Percentiles rank a stretch among this genome's conserved stretches.
These are phyloP conservation scores for Cyrtodaria siliqua DNA, from an alignment of 2,888 invertebrate genomes.

Conservation along the genomic window DNA sequence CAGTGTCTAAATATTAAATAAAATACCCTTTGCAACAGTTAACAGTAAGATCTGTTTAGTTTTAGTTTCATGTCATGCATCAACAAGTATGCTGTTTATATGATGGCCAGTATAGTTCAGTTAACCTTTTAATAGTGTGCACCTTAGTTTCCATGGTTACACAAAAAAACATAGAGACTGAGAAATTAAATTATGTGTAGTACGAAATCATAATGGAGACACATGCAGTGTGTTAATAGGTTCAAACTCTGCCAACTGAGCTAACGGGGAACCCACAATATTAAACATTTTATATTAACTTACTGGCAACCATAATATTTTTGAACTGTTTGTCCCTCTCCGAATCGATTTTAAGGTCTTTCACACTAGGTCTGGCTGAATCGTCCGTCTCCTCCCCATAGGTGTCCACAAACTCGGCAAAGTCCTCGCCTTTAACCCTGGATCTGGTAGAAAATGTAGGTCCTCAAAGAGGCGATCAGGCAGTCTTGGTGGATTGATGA, in stretches of 20 bases:
- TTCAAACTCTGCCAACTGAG: too few relatives aligned
- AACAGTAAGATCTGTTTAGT: neutral
- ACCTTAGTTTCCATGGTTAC: too few relatives aligned
- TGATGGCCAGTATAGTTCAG: too few relatives aligned
- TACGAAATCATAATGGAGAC: too few relatives aligned
- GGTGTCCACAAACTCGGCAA: constrained; percentile 7
- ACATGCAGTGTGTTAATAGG: too few relatives aligned
- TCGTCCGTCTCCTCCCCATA: constrained; percentile 20
- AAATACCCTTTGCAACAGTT: neutral
- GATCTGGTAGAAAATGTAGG: constrained; percentile 37
- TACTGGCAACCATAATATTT: constrained; percentile 22
- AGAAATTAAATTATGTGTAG: too few relatives aligned
- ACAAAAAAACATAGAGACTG: too few relatives aligned
- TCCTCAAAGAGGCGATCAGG: constrained; percentile 10
- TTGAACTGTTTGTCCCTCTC: constrained; percentile 35
- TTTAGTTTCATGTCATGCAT: neutral
- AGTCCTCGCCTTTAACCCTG: constrained; percentile 3
- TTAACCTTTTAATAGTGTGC: too few relatives aligned
- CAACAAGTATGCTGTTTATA: too few relatives aligned
- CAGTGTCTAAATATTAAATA: neutral
- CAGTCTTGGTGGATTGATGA: constrained; percentile 13
- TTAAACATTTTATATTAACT: constrained; percentile 2
- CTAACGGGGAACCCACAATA: too few relatives aligned
- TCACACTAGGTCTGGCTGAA: constrained; percentile 4
- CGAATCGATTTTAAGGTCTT: neutral